Evolutionary conservation across 2,797 vertebrate species (phyloP), one percentile per base, ranked within the genome.

Genomic region (Phylloscopus collybita): DNA sequence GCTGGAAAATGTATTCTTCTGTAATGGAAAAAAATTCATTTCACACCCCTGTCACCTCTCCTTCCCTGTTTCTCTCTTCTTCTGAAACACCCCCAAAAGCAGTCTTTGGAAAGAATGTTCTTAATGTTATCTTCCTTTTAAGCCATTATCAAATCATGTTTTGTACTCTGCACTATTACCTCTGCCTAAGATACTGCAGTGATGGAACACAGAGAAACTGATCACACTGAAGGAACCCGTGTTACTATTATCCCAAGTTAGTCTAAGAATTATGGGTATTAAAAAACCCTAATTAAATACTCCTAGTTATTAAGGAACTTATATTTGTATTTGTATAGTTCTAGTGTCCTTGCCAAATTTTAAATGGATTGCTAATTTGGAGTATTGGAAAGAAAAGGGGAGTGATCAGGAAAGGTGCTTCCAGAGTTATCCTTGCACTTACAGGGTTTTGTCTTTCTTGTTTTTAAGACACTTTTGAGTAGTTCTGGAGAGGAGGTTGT

Each of bases 1-100:
- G 82, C 88, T 93, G 79, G 80, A 95, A 94, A 93, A 72, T 54
- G 67, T 73, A 30, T 96, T 95, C 86, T 94, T 86, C 88, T 93
- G 2, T 64, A 86, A 93, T 71, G 96, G 79, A 83, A 92, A 94
- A 94, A 96, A 93, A 69, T 62, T 47, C 61, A 84, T 95, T 95
- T 94, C 69, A 66, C 72, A 90, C 62, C 86, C 27, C 38, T 85
- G 79, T 85, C 72, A 65, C 67, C 79, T 93, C 51, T 93, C 56
- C 42, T 70, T 86, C 42, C 67, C 57, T 10, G 16, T 79, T 92
- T 88, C 80, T 90, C 18, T 76, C 47, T 40, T 76, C 56, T 86
- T 88, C 19, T 53, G 44, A 78, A 72, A 73, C 50, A 74, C 34
- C n/a, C 79, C 65, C 51, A 86, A 88, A 82, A 69, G 59, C 65